A percentile compares a stretch with the other conserved stretches of the same genome.
phyloP scores from a whole-genome alignment of 1,140 invertebrate species.

The Lineus longissimus region DNA sequence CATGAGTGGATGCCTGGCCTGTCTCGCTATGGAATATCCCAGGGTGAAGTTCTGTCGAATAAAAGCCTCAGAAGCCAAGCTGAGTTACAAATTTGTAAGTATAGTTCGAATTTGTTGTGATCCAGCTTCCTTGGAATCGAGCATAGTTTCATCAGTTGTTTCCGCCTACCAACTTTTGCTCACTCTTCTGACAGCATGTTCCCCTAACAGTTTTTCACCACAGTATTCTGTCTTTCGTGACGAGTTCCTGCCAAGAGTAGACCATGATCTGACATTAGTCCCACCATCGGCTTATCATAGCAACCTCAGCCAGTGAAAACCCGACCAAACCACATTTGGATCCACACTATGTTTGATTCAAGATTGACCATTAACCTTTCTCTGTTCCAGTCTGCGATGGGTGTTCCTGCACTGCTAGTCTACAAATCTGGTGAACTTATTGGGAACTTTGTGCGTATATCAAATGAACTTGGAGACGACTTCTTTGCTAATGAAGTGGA shows the following conservation, averaged over 20 bases:
- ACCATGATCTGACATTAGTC: too few species aligned
- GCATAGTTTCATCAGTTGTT: too few species aligned
- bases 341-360: too few species aligned
- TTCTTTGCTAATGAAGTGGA: conserved; percentile 88
- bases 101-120: conserved; percentile 1
- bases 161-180: too few species aligned
- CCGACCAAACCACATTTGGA: too few species aligned
- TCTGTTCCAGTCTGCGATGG: conserved; percentile 66
- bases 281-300: too few species aligned
- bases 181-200: too few species aligned
- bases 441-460: conserved; percentile 86
- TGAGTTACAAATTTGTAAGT: conserved; percentile 76
- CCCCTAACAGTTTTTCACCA: too few species aligned
- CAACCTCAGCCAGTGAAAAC: too few species aligned
- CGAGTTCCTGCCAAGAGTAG: too few species aligned
- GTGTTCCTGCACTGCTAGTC: conserved; percentile 85
- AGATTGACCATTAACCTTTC: too few species aligned
- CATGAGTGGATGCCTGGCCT: conserved; percentile 80
- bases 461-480: conserved; percentile 82
- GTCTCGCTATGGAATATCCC: conserved; percentile 77
- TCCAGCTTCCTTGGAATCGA: neutral
- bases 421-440: conserved; percentile 88
- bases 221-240: too few species aligned
- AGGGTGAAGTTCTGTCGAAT: conserved; percentile 89
- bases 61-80: conserved; percentile 62